Evolutionary conservation across 2,113 vertebrate species (phyloP).

Genomic region (Xenus cinereus): DNA sequence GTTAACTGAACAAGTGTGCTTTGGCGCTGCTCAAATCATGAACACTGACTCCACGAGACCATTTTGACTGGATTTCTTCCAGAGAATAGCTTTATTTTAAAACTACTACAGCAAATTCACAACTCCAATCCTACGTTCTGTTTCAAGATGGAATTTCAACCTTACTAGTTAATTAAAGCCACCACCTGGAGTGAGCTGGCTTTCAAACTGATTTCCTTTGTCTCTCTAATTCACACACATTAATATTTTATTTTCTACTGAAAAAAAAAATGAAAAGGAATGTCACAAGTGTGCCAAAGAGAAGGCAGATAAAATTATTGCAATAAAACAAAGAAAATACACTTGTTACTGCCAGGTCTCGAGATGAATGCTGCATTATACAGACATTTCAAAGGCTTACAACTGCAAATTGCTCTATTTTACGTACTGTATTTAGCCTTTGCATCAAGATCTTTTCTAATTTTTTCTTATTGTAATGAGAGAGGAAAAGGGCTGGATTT

Average conservation of each 20-base stretch:
- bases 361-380: slow-evolving; percentile 43
- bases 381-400: slow-evolving; percentile 17
- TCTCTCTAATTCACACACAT: slow-evolving; percentile 45
- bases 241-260: slow-evolving; percentile 67
- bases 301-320: slow-evolving; percentile 61
- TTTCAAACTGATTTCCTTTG: slow-evolving; percentile 63
- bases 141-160: slow-evolving; percentile 48
- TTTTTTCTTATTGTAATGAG: slow-evolving; percentile 35
- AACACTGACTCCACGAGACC: background rate
- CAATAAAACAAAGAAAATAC: slow-evolving; percentile 62
- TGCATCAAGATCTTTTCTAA: slow-evolving; percentile 19
- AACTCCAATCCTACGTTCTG: background rate
- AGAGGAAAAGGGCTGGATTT: background rate
- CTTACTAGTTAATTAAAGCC: slow-evolving; percentile 64
- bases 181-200: slow-evolving; percentile 27
- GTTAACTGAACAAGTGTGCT: background rate
- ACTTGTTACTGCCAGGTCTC: slow-evolving; percentile 47
- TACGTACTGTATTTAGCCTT: slow-evolving; percentile 10
- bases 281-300: slow-evolving; percentile 27
- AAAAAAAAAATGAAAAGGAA: slow-evolving; percentile 24
- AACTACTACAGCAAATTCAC: slow-evolving; percentile 13
- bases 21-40: background rate
- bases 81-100: background rate
- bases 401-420: slow-evolving; percentile 33
- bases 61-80: background rate